Evolutionary conservation across 2,888 invertebrate genomes (phyloP).

Genomic region (Orchestes rusci): DNA sequence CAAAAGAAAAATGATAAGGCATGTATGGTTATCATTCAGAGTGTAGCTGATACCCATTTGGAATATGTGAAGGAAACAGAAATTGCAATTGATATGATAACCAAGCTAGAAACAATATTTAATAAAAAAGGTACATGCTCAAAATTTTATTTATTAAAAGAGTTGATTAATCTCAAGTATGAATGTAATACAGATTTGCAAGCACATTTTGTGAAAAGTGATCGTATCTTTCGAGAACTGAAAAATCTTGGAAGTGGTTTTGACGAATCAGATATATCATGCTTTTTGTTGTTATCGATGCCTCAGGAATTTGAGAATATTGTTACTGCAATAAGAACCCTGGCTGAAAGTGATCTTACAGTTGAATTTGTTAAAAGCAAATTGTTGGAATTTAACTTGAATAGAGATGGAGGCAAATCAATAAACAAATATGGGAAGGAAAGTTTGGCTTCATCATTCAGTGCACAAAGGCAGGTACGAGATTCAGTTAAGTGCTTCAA

Average conservation of each 20-base stretch:
- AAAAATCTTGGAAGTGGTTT: slow-evolving; percentile 1
- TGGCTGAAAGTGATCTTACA: slow-evolving; percentile 18
- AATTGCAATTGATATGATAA: slow-evolving; percentile 20
- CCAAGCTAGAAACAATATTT: slow-evolving; percentile 15
- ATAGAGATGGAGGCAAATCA: too few relatives aligned
- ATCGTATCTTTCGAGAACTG: slow-evolving; percentile 22
- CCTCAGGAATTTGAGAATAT: slow-evolving; percentile 23
- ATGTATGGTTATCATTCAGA: slow-evolving; percentile 19
- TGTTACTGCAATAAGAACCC: slow-evolving; percentile 22
- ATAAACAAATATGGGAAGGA: too few relatives aligned
- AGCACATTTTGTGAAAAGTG: slow-evolving; percentile 6
- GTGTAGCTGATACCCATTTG: slow-evolving; percentile 22
- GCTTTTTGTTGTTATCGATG: slow-evolving; percentile 23
- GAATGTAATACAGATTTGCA: background rate
- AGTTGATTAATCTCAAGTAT: slow-evolving; percentile 1
- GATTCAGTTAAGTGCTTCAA: too few relatives aligned
- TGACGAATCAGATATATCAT: slow-evolving; percentile 11
- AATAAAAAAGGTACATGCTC: slow-evolving; percentile 3
- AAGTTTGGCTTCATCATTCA: too few relatives aligned
- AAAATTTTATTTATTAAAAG: slow-evolving; percentile 7
- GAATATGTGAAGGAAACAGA: slow-evolving; percentile 23
- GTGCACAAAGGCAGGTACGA: too few relatives aligned
- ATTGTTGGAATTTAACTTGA: slow-evolving; percentile 9
- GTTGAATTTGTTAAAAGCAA: slow-evolving; percentile 17
- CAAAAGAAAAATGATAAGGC: slow-evolving; percentile 21